Evolutionary conservation across 1,140 invertebrate genomes (phyloP), one percentile per base, ranked within the genome.

Genomic region (Protaetia brevitarsis): DNA sequence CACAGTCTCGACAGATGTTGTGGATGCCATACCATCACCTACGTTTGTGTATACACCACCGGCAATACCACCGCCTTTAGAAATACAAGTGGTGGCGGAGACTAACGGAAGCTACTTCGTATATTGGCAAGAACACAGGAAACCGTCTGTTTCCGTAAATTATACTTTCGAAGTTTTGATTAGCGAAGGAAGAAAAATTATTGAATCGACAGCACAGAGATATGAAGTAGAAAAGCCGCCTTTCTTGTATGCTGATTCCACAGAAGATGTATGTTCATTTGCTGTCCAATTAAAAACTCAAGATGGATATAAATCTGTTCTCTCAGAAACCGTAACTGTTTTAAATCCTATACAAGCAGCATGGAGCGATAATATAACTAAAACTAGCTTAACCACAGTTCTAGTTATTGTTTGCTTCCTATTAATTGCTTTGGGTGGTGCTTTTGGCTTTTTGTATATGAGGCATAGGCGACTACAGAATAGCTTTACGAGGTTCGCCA

Each of bases 401-500:
- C 23, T 66, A 21, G 65, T 63, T n/a, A 77, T 83, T 13, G 70
- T 79, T 3, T 62, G 76, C 3, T 66, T 89, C 8, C 73, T 87
- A 13, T 81, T 89, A 2, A 68, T 87, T 13, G 81, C 85, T 21
- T 74, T 90, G 8, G 83, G 83, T 23, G 85, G 77, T 16, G 85
- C 85, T 6, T 79, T 93, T 26, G 82, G 81, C 26, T 85, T 91
- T 69, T 85, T 89, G 68, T 80, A 88, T 29, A 73, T 92, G 26
- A 82, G 91, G 64, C 88, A 94, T 78, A 83, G 88, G 64, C 84
- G 90, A 63, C 80, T 94, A 21, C 87, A 91, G 70, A 85, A 88
- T 64, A 89, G 86, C 68, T 94, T 94, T 80, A 84, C 88, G 3
- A 85, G 89, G 31, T 94, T 94, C 79, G 89, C 90, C 10, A 92